Evolutionary conservation across 2,113 vertebrate genomes (phyloP).

Genomic region (Melanotaenia duboulayi): DNA sequence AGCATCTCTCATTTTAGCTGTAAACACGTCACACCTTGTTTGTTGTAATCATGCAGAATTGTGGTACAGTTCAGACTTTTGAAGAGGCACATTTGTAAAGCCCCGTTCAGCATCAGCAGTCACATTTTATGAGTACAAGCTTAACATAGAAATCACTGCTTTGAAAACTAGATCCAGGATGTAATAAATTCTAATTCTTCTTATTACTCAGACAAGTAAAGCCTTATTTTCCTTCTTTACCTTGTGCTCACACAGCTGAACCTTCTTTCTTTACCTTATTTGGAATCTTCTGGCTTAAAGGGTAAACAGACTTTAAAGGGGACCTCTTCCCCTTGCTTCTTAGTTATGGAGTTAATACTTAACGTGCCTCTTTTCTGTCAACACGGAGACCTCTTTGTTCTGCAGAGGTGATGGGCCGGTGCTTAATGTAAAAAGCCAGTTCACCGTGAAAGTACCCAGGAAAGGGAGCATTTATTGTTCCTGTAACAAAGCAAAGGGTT

Average conservation of each 20-base stretch:
- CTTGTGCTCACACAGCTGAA: neutral
- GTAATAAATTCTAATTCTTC: conserved; percentile 11
- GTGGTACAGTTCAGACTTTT: neutral
- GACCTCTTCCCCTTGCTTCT: conserved; percentile 27
- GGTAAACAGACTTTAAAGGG: conserved; percentile 49
- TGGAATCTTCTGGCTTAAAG: conserved; percentile 39
- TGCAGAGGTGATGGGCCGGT: conserved; percentile 29
- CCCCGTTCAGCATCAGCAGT: neutral
- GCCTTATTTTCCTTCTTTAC: conserved; percentile 13
- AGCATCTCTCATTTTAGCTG: neutral
- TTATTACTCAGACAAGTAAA: neutral
- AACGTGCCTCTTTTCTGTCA: conserved; percentile 35
- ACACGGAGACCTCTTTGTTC: conserved; percentile 10
- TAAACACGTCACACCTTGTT: neutral
- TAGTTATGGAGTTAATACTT: conserved; percentile 30
- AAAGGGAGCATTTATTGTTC: neutral
- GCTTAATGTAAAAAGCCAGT: conserved; percentile 25
- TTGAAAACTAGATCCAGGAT: conserved; percentile 9
- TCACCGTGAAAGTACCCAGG: conserved; percentile 51
- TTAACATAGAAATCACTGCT: neutral
- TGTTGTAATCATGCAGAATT: neutral
- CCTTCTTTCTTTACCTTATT: conserved; percentile 48
- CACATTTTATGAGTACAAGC: neutral
- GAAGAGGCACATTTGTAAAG: neutral
- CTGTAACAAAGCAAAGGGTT: conserved; percentile 19